These are phyloP conservation scores for Poecilus cupreus DNA, from an alignment of 2,888 invertebrate genomes.

Conservation along the genomic window DNA sequence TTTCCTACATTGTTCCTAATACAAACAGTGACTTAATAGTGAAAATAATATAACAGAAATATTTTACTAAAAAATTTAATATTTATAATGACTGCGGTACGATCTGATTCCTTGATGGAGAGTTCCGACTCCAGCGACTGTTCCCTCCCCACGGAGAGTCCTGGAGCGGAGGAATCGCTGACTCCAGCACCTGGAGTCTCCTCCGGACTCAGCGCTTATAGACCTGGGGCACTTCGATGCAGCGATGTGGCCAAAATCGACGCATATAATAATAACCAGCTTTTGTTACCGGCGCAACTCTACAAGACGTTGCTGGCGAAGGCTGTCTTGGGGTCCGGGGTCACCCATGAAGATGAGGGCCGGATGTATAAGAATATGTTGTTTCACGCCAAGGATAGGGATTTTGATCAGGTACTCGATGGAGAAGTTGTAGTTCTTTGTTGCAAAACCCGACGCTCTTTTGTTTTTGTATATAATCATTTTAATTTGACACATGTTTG, in stretches of 20 bases:
- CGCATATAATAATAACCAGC: slow-evolving; percentile 72
- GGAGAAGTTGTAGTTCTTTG: too few relatives aligned
- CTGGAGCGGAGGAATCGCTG: slow-evolving; percentile 55
- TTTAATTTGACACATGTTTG: too few relatives aligned
- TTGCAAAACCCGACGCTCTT: too few relatives aligned
- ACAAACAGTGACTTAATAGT: neutral
- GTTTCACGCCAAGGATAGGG: slow-evolving; percentile 68
- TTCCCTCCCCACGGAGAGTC: slow-evolving; percentile 64
- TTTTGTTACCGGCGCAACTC: slow-evolving; percentile 83
- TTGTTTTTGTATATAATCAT: too few relatives aligned
- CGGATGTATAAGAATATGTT: slow-evolving; percentile 72
- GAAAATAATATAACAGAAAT: slow-evolving; percentile 2
- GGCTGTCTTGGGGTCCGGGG: slow-evolving; percentile 76
- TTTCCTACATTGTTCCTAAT: neutral
- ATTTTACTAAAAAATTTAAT: neutral
- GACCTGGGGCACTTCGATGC: slow-evolving; percentile 67
- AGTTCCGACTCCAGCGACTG: slow-evolving; percentile 71
- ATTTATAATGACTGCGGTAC: slow-evolving; percentile 63
- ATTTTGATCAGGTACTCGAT: slow-evolving; percentile 71
- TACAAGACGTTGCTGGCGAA: slow-evolving; percentile 87
- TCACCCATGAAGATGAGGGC: slow-evolving; percentile 70
- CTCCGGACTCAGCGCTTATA: slow-evolving; percentile 45
- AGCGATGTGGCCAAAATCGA: slow-evolving; percentile 72
- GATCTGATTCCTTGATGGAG: slow-evolving; percentile 69
- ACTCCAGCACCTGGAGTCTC: slow-evolving; percentile 46